phyloP scores from a whole-genome alignment of 2,888 invertebrate species.

The Spisula subtruncata region DNA sequence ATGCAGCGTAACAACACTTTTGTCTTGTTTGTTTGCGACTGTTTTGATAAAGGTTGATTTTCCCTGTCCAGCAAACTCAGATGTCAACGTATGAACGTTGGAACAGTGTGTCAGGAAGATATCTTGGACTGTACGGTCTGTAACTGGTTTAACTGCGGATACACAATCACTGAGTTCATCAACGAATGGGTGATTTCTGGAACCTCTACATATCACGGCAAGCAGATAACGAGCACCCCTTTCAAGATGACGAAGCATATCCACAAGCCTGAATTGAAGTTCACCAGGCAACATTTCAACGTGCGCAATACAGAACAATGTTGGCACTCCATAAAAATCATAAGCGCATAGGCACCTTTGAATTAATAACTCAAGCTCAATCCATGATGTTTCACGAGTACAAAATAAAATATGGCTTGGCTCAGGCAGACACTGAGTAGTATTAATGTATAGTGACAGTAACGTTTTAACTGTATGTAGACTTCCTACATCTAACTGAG shows the following conservation, averaged over 20 bases:
- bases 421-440: slow-evolving; percentile 70
- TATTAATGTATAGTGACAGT: slow-evolving; percentile 70
- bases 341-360: slow-evolving; percentile 66
- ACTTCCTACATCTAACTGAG: slow-evolving; percentile 70
- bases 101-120: slow-evolving; percentile 57
- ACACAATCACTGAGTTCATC: slow-evolving; percentile 60
- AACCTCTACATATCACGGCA: slow-evolving; percentile 74
- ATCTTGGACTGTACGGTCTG: slow-evolving; percentile 46
- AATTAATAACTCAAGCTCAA: slow-evolving; percentile 72
- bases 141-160: slow-evolving; percentile 46
- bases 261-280: slow-evolving; percentile 72
- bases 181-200: slow-evolving; percentile 72
- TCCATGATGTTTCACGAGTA: slow-evolving; percentile 68
- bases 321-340: not conserved
- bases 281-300: slow-evolving; percentile 73
- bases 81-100: slow-evolving; percentile 67
- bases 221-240: slow-evolving; percentile 48
- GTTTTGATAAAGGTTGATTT: slow-evolving; percentile 69
- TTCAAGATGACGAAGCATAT: slow-evolving; percentile 52
- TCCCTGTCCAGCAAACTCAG: slow-evolving; percentile 74
- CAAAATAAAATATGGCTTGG: slow-evolving; percentile 76
- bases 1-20: slow-evolving; percentile 66
- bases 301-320: slow-evolving; percentile 73
- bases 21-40: slow-evolving; percentile 46
- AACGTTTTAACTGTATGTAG: slow-evolving; percentile 69